Base-by-base conservation (phyloP, 1,140 invertebrate genomes). In the Drosophila tsacasi region DNA sequence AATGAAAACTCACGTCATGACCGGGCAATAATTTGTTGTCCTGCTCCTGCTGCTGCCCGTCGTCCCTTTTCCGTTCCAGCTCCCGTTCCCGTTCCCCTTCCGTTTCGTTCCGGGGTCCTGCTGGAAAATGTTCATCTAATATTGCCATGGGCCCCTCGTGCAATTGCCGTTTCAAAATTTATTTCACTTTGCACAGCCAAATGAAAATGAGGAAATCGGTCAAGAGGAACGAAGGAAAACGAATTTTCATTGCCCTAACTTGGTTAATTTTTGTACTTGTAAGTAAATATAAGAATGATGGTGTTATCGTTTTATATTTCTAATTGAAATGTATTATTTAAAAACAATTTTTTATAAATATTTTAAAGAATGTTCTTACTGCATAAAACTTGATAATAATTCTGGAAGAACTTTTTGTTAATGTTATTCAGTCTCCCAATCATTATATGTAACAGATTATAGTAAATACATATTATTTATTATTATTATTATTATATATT, bases 11-110 rank as follows among this genome's bases (percentile, higher is more conserved):
- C 85, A 90, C 67, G 81, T 89, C 85, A 84, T 89, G 85, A 90
- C 85, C 81, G 78, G 84, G 85, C 84, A 90, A 89, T 90, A 90
- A 89, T 90, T 89, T 89, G 79, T 83, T 81, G 59, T 76, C 59
- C 69, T 74, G 44, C 57, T 25, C 35, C 25, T 10, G 49, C 40
- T 10, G 49, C 40, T 46, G 52, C 30, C 30, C 55, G 32, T n/a
- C 4, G n/a, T 47, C 44, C 15, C 39, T 23, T 35, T 19, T 9
- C 54, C 21, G 9, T 13, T 21, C 23, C 44, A 21, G 12, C 19
- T 37, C 17, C 32, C 27, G 8, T 25, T 19, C 17, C 32, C 27
- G 0, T 57, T 37, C n/a, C 10, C 32, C 15, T 21, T 19, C 39
- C 23, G 47, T 49, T 49, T 60, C 47, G 49, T 57, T 62, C 37